phyloP scores from a whole-genome alignment of 2,113 vertebrate genomes.

The Gasterosteus nipponicus region DNA sequence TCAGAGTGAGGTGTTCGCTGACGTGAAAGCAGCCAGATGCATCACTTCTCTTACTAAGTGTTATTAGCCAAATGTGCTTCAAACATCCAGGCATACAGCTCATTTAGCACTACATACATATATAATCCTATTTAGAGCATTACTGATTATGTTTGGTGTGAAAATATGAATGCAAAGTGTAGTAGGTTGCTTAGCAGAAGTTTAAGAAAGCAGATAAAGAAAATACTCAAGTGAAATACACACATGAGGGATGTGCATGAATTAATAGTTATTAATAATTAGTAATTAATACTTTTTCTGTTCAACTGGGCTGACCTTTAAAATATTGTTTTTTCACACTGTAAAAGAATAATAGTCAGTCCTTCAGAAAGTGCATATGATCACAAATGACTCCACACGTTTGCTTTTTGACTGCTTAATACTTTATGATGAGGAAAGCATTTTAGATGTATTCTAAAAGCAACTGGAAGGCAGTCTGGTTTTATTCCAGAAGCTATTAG shows the following conservation, averaged over 20 bases:
- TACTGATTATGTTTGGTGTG: neutral
- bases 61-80: neutral
- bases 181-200: neutral
- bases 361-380: neutral
- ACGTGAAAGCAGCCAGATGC: neutral
- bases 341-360: neutral
- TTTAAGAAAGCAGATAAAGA: neutral
- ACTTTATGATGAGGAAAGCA: neutral
- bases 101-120: neutral
- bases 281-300: neutral
- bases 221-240: neutral
- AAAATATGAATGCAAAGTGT: neutral
- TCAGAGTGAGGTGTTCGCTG: constrained; percentile 40
- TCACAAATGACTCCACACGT: neutral
- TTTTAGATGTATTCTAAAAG: neutral
- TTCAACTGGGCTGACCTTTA: neutral
- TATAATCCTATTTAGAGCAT: neutral
- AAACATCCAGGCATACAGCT: neutral
- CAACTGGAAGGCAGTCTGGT: neutral
- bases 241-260: neutral
- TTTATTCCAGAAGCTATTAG: neutral
- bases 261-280: neutral
- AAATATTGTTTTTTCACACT: neutral
- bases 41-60: neutral
- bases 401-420: neutral